phyloP scores from a whole-genome alignment of 2,888 invertebrate species.

The Sinhomidia bicolor region DNA sequence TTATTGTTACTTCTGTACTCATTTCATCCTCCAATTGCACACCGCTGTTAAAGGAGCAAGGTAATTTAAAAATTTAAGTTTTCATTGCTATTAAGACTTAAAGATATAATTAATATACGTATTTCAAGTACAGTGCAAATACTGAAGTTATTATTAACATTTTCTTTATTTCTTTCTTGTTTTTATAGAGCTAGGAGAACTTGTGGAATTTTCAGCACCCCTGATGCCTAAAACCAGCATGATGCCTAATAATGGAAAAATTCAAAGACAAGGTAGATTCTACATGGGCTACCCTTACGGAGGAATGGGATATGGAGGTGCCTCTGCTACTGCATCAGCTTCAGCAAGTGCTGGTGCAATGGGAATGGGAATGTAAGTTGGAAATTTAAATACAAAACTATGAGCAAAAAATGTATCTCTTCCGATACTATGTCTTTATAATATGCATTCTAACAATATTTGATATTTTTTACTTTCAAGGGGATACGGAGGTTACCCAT shows the following conservation, averaged over 20 bases:
- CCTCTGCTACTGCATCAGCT: conserved; percentile 33
- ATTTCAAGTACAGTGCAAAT: too few relatives aligned
- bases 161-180: background rate
- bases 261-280: background rate
- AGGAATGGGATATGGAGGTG: conserved; percentile 23
- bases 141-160: too few relatives aligned
- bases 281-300: conserved; percentile 16
- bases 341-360: conserved; percentile 35
- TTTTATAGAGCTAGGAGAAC: too few relatives aligned
- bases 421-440: background rate
- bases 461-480: too few relatives aligned
- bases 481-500: too few relatives aligned
- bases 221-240: too few relatives aligned
- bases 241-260: background rate
- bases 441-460: background rate
- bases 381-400: background rate
- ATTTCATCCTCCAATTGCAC: background rate
- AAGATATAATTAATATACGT: too few relatives aligned
- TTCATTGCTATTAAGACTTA: too few relatives aligned
- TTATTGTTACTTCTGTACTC: background rate
- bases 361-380: conserved; percentile 29
- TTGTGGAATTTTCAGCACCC: background rate
- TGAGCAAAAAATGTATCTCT: background rate
- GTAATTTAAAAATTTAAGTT: conserved; percentile 6
- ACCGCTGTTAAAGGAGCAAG: background rate